phyloP scores from a whole-genome alignment of 2,113 vertebrate species.

The Meleagris gallopavo region DNA sequence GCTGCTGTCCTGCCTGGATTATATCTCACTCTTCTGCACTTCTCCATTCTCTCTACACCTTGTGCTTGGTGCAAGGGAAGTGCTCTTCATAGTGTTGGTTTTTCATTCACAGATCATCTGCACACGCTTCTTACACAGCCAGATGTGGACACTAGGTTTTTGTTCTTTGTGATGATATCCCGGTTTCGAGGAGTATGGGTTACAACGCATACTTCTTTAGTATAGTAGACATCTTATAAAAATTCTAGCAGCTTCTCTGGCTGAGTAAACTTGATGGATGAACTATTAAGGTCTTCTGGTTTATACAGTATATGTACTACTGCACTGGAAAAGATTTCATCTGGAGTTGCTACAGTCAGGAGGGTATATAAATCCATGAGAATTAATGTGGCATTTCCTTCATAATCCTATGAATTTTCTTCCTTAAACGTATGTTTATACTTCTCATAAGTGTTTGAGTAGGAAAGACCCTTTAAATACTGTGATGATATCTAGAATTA shows the following conservation, averaged over 20 bases:
- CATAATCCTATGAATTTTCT: constrained; percentile 27
- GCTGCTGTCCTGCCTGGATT: neutral
- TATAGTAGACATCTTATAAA: neutral
- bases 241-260: neutral
- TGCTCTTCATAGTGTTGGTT: neutral
- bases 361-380: neutral
- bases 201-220: neutral
- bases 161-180: neutral
- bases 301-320: neutral
- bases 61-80: neutral
- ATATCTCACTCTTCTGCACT: neutral
- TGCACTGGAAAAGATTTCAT: neutral
- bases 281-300: neutral
- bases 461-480: neutral
- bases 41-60: neutral
- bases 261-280: constrained; percentile 23
- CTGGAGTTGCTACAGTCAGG: constrained; percentile 16
- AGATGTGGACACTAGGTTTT: neutral
- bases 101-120: neutral
- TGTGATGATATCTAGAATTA: neutral
- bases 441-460: constrained; percentile 5
- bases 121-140: neutral
- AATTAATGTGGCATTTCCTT: constrained; percentile 43
- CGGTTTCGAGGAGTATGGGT: neutral
- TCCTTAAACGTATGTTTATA: neutral